Evolutionary conservation across 2,888 invertebrate genomes (phyloP), one percentile per base, ranked within the genome.

Genomic region (Tetragonisca angustula): DNA sequence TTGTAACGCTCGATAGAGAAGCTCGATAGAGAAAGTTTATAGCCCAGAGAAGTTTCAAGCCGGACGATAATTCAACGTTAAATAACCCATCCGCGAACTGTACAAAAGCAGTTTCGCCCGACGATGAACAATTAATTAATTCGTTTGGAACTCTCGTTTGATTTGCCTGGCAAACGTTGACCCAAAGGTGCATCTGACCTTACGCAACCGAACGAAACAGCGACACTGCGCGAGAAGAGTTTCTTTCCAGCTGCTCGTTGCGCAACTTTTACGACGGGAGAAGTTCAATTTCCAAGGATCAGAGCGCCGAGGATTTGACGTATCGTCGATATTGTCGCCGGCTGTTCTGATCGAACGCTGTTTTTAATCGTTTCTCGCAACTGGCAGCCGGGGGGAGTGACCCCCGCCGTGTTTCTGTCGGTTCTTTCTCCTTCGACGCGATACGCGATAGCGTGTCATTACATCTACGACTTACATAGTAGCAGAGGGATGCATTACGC

Each of bases 371-470:
- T 69, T 74, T 71, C 81, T 73, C 67, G 82, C 76, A 65, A 82
- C 79, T 69, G n/a, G n/a, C 65, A 32, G 17, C 61, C 73, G 67
- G 32, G 72, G 36, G 56, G 43, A 43, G 43, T 43, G 43, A 43
- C 43, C 9, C 9, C 52, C 62, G 72, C 27, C 54, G 24, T 24
- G 82, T 88, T 88, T 88, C 86, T 88, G 78, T 70, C 80, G 61
- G 74, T 82, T 78, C 80, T 85, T 88, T 87, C 86, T 81, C 68
- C 83, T 73, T 27, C 84, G 79, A 84, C 83, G 77, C 84, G 79
- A 84, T 81, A 81, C 79, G 82, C 83, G 76, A 85, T 84, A 87
- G 80, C 76, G 67, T 88, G 81, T 87, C 81, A 87, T 88, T 89
- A 89, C 88, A 83, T 85, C 84, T 76, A 24, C 71, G 70, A 72